A percentile compares a stretch with the other conserved stretches of the same genome.
Evolutionary conservation across 2,888 invertebrate genomes (phyloP).

Genomic region (Acanthosepion esculentum): DNA sequence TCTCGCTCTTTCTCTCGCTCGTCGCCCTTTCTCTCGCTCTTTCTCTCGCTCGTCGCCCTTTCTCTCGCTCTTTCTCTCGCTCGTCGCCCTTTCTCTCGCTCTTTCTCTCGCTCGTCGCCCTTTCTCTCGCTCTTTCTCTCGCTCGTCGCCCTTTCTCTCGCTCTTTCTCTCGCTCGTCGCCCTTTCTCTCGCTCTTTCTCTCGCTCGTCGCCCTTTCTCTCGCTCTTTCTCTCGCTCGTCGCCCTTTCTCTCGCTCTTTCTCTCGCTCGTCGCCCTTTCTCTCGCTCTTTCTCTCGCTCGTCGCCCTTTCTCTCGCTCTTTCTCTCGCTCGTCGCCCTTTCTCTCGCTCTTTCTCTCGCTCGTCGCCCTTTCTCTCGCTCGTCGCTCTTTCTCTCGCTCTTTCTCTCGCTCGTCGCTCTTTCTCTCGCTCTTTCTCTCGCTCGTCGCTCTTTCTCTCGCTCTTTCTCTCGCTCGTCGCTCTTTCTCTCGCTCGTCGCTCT

Average conservation of each 20-base stretch:
- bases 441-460: neutral
- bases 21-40: neutral
- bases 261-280: neutral
- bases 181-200: too few relatives aligned
- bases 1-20: neutral
- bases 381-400: neutral
- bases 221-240: neutral
- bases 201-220: too few relatives aligned
- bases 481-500: neutral
- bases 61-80: neutral
- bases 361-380: too few relatives aligned
- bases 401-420: neutral
- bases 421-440: neutral
- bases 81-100: neutral
- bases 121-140: neutral
- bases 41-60: too few relatives aligned
- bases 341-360: too few relatives aligned
- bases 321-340: neutral
- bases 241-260: neutral
- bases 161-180: accelerated
- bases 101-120: neutral
- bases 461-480: neutral
- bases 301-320: too few relatives aligned
- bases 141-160: neutral
- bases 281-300: too few relatives aligned